Evolutionary conservation across 2,797 vertebrate genomes (phyloP).

Genomic region (Philypnodon macrostomus): DNA sequence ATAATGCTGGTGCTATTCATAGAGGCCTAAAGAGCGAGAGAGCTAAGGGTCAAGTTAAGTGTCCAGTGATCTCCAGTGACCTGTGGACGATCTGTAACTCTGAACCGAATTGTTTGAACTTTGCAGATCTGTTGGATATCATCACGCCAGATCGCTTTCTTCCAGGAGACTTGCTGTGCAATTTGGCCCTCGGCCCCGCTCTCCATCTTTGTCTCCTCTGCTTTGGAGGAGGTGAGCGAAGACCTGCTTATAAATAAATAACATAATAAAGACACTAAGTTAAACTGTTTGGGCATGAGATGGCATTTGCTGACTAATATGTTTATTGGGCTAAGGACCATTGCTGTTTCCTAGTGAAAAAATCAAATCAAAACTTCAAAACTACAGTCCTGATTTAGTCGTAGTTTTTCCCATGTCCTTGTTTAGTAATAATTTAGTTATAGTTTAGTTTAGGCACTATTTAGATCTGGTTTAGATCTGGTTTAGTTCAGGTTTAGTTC

Average conservation of each 20-base stretch:
- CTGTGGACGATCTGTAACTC: conserved; percentile 16
- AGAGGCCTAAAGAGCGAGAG: conserved; percentile 18
- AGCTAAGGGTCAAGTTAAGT: conserved; percentile 18
- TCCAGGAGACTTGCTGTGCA: conserved; percentile 36
- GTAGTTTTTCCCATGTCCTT: no score
- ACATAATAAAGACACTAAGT: conserved; percentile 25
- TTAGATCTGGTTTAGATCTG: no score
- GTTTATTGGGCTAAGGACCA: no score
- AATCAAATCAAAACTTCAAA: no score
- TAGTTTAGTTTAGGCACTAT: no score
- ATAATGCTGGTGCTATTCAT: conserved; percentile 39
- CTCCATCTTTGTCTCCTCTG: conserved; percentile 51
- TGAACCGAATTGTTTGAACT: conserved; percentile 32
- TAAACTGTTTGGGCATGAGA: background rate
- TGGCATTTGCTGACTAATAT: conserved; percentile 3
- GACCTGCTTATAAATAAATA: conserved; percentile 34
- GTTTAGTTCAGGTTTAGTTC: no score
- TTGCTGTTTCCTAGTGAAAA: no score
- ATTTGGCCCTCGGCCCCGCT: conserved; percentile 59
- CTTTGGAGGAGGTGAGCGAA: conserved; percentile 33
- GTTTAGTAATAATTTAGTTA: no score
- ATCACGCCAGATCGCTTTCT: conserved; percentile 35
- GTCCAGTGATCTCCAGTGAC: conserved; percentile 13
- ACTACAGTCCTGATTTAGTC: no score
- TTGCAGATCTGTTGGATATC: conserved; percentile 57